These are phyloP conservation scores for Pangasius larnaudii DNA, from an alignment of 2,797 vertebrate genomes.

Conservation along the genomic window DNA sequence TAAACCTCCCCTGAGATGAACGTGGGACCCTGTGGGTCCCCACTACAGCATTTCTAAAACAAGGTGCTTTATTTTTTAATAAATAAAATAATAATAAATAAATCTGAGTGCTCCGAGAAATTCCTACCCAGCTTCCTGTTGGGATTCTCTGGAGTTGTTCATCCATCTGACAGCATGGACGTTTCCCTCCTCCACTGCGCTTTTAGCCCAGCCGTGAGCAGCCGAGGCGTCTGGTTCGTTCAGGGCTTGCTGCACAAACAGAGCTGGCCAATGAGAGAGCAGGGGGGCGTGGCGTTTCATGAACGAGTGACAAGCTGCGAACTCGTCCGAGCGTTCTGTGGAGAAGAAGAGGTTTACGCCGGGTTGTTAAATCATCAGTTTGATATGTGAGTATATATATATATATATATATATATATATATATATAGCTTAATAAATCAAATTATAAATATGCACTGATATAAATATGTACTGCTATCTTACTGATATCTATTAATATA, in stretches of 20 bases:
- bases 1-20: neutral
- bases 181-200: slow-evolving; percentile 59
- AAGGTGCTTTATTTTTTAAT: neutral
- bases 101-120: neutral
- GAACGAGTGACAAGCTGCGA: slow-evolving; percentile 72
- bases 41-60: neutral
- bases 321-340: slow-evolving; percentile 8
- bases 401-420: no score
- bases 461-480: neutral
- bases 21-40: neutral
- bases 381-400: neutral
- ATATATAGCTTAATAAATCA: neutral
- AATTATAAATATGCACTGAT: neutral
- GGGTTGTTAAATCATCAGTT: neutral
- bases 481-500: neutral
- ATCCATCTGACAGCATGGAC: slow-evolving; percentile 65
- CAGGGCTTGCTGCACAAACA: slow-evolving; percentile 84
- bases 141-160: slow-evolving; percentile 62
- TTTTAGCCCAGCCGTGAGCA: slow-evolving; percentile 75
- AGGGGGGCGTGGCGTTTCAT: slow-evolving; percentile 73
- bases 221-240: slow-evolving; percentile 72
- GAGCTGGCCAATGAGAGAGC: slow-evolving; percentile 77
- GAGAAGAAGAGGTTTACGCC: neutral
- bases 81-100: neutral
- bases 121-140: slow-evolving; percentile 63